These are phyloP conservation scores for Hirtodrosophila cameraria DNA, from an alignment of 2,888 invertebrate species.

Conservation along the genomic window DNA sequence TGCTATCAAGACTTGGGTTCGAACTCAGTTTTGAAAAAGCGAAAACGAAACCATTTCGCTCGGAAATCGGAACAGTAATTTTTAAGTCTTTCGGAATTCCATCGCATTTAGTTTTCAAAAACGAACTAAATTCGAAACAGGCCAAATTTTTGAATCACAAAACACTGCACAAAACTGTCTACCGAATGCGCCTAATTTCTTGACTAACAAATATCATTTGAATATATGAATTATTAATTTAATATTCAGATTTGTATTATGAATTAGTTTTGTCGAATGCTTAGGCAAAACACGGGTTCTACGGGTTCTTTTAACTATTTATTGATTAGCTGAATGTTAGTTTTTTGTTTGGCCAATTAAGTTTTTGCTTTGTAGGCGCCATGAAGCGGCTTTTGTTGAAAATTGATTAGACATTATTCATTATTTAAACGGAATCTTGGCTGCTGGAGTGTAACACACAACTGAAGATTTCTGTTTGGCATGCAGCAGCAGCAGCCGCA, in stretches of 20 bases:
- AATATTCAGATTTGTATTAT: conserved; percentile 3
- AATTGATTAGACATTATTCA: conserved; percentile 23
- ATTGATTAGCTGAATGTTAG: neutral
- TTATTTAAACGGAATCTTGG: conserved; percentile 3
- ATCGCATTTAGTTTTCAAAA: too few relatives aligned
- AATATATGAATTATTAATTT: neutral
- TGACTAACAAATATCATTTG: neutral
- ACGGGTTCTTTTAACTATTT: conserved; percentile 1
- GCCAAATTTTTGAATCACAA: too few relatives aligned
- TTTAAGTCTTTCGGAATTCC: too few relatives aligned
- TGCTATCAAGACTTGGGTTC: too few relatives aligned
- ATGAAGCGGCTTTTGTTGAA: neutral
- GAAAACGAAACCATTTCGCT: too few relatives aligned
- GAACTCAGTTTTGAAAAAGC: too few relatives aligned
- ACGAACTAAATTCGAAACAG: too few relatives aligned
- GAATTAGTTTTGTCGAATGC: neutral
- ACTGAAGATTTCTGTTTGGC: conserved; percentile 4
- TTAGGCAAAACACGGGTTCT: neutral
- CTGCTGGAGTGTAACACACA: conserved; percentile 3
- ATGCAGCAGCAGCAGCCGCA: too few relatives aligned
- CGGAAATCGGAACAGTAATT: too few relatives aligned
- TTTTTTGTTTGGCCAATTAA: conserved; percentile 17
- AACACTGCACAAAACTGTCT: too few relatives aligned
- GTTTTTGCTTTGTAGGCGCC: neutral
- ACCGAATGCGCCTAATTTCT: too few relatives aligned